phyloP scores from a whole-genome alignment of 2,113 vertebrate genomes.

The Leptocoma aspasia region DNA sequence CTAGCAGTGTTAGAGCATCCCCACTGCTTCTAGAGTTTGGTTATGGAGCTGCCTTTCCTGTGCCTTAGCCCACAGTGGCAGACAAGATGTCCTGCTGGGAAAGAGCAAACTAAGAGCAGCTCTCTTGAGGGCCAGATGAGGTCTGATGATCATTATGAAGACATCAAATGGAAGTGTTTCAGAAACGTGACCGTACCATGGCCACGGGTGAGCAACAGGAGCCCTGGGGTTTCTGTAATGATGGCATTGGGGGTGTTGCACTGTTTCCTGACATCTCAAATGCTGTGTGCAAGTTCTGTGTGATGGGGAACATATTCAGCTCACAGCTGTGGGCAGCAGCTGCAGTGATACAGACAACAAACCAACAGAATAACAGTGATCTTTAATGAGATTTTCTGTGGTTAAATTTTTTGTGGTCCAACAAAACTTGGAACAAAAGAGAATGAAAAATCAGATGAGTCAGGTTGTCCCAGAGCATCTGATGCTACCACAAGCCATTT shows the following conservation, averaged over 20 bases:
- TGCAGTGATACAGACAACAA: neutral
- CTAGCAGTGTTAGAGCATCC: neutral
- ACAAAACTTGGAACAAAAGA: neutral
- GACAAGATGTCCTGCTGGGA: neutral
- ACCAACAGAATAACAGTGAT: neutral
- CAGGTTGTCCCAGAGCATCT: neutral
- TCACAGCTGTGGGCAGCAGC: neutral
- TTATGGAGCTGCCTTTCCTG: neutral
- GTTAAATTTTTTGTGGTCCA: neutral
- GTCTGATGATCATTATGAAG: neutral
- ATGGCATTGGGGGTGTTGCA: neutral
- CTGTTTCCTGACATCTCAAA: neutral
- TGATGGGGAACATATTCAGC: neutral
- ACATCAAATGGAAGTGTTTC: neutral
- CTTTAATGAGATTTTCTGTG: neutral
- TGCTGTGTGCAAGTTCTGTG: neutral
- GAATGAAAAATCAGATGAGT: neutral
- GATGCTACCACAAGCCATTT: neutral
- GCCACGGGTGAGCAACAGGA: neutral
- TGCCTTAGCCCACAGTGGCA: neutral
- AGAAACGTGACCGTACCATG: neutral
- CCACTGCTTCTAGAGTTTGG: neutral
- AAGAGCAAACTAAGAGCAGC: neutral
- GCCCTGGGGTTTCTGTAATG: neutral
- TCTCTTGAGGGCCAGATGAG: neutral